These are phyloP conservation scores for Cardiocondyla obscurior DNA, from an alignment of 1,140 invertebrate species.

Conservation along the genomic window DNA sequence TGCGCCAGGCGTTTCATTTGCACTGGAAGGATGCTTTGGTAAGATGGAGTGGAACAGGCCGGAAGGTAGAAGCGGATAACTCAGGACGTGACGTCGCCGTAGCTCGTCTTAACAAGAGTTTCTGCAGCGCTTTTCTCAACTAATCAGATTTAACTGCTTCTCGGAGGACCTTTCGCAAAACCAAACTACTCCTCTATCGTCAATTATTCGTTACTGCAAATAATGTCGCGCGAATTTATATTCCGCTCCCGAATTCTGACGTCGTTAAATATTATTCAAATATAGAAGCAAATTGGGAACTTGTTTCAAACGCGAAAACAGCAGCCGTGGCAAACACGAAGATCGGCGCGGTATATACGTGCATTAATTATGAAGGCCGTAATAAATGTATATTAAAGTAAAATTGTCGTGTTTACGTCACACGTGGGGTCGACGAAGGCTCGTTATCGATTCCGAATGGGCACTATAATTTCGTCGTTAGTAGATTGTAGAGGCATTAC, in stretches of 20 bases:
- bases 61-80: slow-evolving; percentile 64
- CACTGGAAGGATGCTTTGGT: slow-evolving; percentile 39
- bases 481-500: slow-evolving; percentile 37
- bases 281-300: slow-evolving; percentile 6
- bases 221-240: slow-evolving; percentile 28
- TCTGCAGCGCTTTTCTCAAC: slow-evolving; percentile 68
- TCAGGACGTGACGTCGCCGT: slow-evolving; percentile 64
- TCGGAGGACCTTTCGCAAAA: slow-evolving; percentile 52
- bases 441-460: slow-evolving; percentile 57
- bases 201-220: slow-evolving; percentile 39
- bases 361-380: not conserved
- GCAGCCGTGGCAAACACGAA: not conserved
- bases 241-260: not conserved
- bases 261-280: slow-evolving; percentile 28
- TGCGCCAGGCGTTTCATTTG: slow-evolving; percentile 63
- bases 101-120: slow-evolving; percentile 69
- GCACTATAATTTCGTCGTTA: slow-evolving; percentile 68
- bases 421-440: not conserved
- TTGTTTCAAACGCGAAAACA: not conserved
- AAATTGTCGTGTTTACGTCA: not conserved
- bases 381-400: not conserved
- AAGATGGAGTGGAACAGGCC: slow-evolving; percentile 27
- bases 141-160: slow-evolving; percentile 71
- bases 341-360: not conserved
- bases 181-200: slow-evolving; percentile 6